A percentile compares a stretch with the other conserved stretches of the same genome.
Evolutionary conservation across 2,797 vertebrate species (phyloP).

Genomic region (Coluber constrictor): DNA sequence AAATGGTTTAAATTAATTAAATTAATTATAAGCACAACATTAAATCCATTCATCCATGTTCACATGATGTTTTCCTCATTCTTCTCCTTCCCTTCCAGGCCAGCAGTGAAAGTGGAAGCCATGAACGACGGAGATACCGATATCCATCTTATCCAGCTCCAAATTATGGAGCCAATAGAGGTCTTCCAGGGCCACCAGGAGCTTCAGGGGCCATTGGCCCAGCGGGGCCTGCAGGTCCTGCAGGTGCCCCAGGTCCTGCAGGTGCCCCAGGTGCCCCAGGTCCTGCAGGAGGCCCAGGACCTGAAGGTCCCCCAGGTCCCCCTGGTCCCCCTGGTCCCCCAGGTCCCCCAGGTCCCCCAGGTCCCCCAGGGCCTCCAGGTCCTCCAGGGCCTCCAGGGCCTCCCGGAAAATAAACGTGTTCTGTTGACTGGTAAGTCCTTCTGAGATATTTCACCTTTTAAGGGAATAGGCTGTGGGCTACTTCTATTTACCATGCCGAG

Average conservation of each 20-base stretch:
- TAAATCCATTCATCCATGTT: not conserved
- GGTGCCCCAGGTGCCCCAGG: accelerated
- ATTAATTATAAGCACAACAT: too few species aligned
- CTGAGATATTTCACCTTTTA: not conserved
- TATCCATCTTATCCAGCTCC: not conserved
- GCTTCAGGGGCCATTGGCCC: not conserved
- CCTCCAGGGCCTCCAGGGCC: not conserved
- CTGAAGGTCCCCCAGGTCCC: not conserved
- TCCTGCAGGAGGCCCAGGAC: not conserved
- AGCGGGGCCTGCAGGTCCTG: not conserved
- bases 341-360: accelerated
- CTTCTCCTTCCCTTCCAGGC: not conserved
- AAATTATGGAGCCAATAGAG: not conserved
- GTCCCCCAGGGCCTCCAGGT: accelerated
- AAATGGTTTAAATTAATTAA: too few species aligned
- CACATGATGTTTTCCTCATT: not conserved
- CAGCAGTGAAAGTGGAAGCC: constrained; percentile 8
- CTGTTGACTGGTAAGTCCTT: not conserved
- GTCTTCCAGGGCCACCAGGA: not conserved
- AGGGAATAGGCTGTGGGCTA: not conserved
- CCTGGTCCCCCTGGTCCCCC: too few species aligned
- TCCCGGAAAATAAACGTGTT: not conserved
- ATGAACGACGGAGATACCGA: not conserved
- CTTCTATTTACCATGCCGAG: too few species aligned
- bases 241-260: accelerated